Evolutionary conservation across 2,888 invertebrate species (phyloP), one percentile per base, ranked within the genome.

Genomic region (Catonia carolina): DNA sequence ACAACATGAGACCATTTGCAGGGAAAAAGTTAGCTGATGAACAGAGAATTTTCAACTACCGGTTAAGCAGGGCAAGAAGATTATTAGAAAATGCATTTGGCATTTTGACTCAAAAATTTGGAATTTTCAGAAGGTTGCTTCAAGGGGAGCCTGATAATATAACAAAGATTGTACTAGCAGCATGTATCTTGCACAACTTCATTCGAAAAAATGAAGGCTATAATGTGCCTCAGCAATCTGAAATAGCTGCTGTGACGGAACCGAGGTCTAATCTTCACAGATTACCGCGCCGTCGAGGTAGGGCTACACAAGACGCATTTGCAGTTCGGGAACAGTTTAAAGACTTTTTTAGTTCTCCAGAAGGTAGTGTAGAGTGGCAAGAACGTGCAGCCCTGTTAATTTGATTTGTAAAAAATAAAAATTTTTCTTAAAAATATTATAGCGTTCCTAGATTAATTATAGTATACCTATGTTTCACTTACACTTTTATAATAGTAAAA

Each of bases 51-150:
- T 60, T 42, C 48, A 60, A 60, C 31, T 58, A 58, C 39, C 22
- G 60, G 14, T 48, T 58, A 12, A 36, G 42, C 22, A 41, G 60
- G 18, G 58, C 58, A 33, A 22, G 53, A 23, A 41, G 57, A 20
- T 22, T 57, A 15, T 35, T 20, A 22, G 48, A 57, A 60, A 60
- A 58, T 49, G 54, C 42, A 3, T 60, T 60, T 53, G 60, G 57
- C 23, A 58, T 60, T 47, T 18, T 58, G 33, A 42, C 39, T 2
- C 14, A 48, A 20, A 58, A 27, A 39, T 57, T 52, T 35, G 22
- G 50, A 15, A 42, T 57, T 22, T 42, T 56, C 35, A 17, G 33
- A 17, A 42, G 42, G 22, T 42, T 33, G n/a, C 27, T 56, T 10
- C 52, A 53, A 33, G 41, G 23, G 23, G 15, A 18, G 12, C 41